Evolutionary conservation across 2,797 vertebrate genomes (phyloP).

Genomic region (Heliangelus exortis): DNA sequence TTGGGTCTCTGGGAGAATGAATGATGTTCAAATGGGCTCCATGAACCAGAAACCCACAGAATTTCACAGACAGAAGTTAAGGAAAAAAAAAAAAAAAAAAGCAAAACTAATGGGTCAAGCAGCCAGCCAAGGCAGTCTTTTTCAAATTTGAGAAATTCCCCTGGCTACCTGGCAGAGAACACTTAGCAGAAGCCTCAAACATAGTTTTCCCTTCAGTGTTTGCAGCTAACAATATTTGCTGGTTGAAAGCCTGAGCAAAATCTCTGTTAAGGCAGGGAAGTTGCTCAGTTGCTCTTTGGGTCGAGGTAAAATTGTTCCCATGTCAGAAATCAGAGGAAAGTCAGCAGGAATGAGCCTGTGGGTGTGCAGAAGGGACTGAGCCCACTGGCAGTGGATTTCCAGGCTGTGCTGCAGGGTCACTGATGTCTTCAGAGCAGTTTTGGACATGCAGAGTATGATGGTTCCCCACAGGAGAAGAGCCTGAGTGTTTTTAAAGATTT

Average conservation of each 20-base stretch:
- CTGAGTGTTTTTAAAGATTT: conserved; percentile 65
- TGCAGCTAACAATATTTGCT: neutral
- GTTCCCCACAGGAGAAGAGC: conserved; percentile 25
- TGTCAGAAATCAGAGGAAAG: neutral
- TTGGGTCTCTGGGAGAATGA: neutral
- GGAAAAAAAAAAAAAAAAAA: too few species aligned
- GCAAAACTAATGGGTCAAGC: neutral
- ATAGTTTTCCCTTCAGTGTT: neutral
- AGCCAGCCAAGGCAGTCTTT: neutral
- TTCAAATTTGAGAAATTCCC: neutral
- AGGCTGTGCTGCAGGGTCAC: conserved; percentile 18
- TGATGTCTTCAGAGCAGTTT: conserved; percentile 16
- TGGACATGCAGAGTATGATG: neutral
- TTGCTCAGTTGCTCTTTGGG: neutral
- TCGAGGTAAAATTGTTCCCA: neutral
- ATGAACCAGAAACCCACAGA: neutral
- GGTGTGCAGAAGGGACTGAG: neutral
- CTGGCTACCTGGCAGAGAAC: neutral
- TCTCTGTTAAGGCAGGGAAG: neutral
- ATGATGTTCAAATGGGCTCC: neutral
- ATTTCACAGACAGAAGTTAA: neutral
- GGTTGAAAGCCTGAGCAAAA: neutral
- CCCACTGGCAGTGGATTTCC: neutral
- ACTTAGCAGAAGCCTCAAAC: neutral
- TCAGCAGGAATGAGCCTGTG: neutral